Evolutionary conservation across 2,888 invertebrate species (phyloP).

Genomic region (Drosophila siamana): DNA sequence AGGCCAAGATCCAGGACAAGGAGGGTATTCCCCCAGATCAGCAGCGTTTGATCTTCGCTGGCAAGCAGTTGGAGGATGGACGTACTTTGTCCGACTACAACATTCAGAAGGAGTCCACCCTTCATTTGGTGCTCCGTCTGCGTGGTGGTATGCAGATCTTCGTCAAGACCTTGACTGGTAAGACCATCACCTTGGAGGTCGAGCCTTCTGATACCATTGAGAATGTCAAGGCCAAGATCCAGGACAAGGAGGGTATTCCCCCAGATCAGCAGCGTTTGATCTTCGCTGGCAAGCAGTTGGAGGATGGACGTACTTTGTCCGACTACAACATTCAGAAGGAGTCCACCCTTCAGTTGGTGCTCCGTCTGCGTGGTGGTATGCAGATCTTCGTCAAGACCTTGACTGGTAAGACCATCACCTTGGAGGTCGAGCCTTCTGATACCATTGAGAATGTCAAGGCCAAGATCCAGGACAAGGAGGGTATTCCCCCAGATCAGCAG

Average conservation of each 20-base stretch:
- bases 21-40: conserved; percentile 53
- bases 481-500: conserved; percentile 50
- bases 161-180: conserved; percentile 50
- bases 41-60: conserved; percentile 51
- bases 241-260: conserved; percentile 50
- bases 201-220: conserved; percentile 44
- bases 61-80: conserved; percentile 48
- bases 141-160: conserved; percentile 52
- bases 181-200: conserved; percentile 47
- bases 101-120: conserved; percentile 47
- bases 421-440: conserved; percentile 46
- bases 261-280: conserved; percentile 55
- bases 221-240: conserved; percentile 48
- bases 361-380: conserved; percentile 50
- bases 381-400: conserved; percentile 46
- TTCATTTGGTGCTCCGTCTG: conserved; percentile 37
- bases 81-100: conserved; percentile 49
- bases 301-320: conserved; percentile 44
- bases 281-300: conserved; percentile 48
- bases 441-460: conserved; percentile 47
- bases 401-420: conserved; percentile 50
- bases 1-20: conserved; percentile 51
- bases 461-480: conserved; percentile 49
- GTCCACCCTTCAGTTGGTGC: conserved; percentile 39
- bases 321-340: conserved; percentile 52